Conservation (phyloP, 2,888 invertebrate genomes). For the Leptinotarsa tumamoca region DNA sequence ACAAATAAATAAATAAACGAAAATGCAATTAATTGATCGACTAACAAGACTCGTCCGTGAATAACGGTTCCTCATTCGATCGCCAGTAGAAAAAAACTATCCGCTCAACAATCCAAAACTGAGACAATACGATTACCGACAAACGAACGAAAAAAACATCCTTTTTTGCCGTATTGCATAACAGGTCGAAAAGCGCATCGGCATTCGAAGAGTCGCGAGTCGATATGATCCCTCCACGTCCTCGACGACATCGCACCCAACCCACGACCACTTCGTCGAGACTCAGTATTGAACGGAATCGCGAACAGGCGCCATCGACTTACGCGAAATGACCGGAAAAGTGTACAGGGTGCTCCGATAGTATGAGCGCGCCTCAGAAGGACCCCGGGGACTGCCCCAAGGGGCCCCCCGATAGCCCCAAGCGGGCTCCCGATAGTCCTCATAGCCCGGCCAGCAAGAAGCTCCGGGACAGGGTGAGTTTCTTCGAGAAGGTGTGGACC, state of each 20-base stretch:
- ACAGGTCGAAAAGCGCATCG: slow-evolving; percentile 35
- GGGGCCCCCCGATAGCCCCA: slow-evolving; percentile 54
- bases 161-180: slow-evolving; percentile 26
- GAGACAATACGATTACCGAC: background rate
- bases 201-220: slow-evolving; percentile 31
- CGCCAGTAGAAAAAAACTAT: background rate
- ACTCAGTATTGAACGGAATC: slow-evolving; percentile 63
- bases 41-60: background rate
- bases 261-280: slow-evolving; percentile 48
- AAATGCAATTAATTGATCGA: background rate
- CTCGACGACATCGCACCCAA: slow-evolving; percentile 43
- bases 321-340: slow-evolving; percentile 26
- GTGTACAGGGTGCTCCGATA: slow-evolving; percentile 43
- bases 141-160: slow-evolving; percentile 12
- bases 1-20: too few relatives aligned
- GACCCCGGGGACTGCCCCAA: slow-evolving; percentile 52
- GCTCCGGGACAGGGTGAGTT: slow-evolving; percentile 80
- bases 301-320: slow-evolving; percentile 51
- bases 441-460: slow-evolving; percentile 66
- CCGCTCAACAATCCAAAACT: background rate
- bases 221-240: slow-evolving; percentile 28
- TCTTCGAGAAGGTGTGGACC: slow-evolving; percentile 85
- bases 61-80: background rate
- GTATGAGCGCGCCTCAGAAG: slow-evolving; percentile 55
- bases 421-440: slow-evolving; percentile 58